Base-by-base conservation (phyloP, 2,797 vertebrate species). In the Sebastolobus alascanus region DNA sequence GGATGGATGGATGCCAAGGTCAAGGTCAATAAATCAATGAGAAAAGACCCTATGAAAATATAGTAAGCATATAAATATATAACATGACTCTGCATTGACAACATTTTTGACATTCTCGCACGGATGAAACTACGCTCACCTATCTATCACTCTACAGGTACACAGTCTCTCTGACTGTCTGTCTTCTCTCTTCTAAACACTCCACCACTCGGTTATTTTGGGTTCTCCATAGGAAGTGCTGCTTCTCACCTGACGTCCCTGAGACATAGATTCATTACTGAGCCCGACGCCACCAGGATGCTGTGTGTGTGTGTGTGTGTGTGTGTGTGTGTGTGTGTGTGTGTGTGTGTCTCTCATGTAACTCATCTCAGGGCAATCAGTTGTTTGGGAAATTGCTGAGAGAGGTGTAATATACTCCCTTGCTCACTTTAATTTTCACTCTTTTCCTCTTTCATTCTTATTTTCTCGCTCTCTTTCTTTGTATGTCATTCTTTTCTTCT, bases 361-460 rank as follows among this genome's bases (percentile, higher is more conserved):
- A 86, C 85, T 86, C 75, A 87, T 95, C 95, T 95, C 94, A 81
- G 68, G 82, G 93, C 93, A 95, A 93, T 95, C 93, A 96, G 96
- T 95, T 96, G 96, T 96, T 96, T 96, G 94, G 96, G 95, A 96
- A 97, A 97, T 95, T 93, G 95, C 95, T 96, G 96, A 97, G 95
- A 93, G 94, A 80, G 68, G 94, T 95, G 96, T 96, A 97, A 97
- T 97, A 96, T 63, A 79, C 69, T 80, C 43, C 69, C 18, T 22
- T 52, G 3, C 74, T 74, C 80, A 22, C 40, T 66, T 14, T 68
- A 66, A 64, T 74, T 77, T 79, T 75, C 55, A 68, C n/a, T 73
- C 64, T 84, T 77, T 75, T 52, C 35, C n/a, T 56, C 46, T 77
- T 61, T 66, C 54, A 11, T n/a, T 63, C 55, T 11, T 22, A 25